Conservation (phyloP, 2,888 invertebrate genomes). For the Thereva nobilitata region DNA sequence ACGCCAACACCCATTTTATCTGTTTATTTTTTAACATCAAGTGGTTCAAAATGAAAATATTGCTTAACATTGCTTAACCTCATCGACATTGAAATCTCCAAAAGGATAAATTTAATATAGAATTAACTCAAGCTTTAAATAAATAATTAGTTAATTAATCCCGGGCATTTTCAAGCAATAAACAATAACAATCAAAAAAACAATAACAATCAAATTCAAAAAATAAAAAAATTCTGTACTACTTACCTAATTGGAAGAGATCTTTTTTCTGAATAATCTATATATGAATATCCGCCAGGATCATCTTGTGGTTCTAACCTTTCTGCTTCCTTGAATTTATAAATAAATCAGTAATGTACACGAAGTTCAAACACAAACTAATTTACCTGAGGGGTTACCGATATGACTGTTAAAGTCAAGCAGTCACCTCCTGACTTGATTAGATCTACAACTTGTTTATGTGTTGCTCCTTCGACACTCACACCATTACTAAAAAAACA, state of each 20-base stretch:
- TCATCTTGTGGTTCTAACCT: constrained; percentile 85
- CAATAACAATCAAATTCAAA: no score
- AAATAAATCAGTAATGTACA: not conserved
- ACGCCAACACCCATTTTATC: no score
- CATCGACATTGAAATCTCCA: no score
- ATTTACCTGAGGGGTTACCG: constrained; percentile 86
- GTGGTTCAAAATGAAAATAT: no score
- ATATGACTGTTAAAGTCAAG: constrained; percentile 93
- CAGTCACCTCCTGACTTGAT: constrained; percentile 99
- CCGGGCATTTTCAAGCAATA: no score
- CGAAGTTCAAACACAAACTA: constrained; percentile 15
- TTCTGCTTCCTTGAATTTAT: constrained; percentile 70
- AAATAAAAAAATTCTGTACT: not conserved
- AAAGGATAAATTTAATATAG: no score
- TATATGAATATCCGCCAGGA: constrained; percentile 71
- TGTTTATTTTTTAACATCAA: no score
- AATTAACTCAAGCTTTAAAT: no score
- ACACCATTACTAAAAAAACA: constrained; percentile 84
- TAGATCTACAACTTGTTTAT: constrained; percentile 98
- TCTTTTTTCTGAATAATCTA: constrained; percentile 94
- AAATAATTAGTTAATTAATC: no score
- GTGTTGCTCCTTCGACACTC: constrained; percentile 99
- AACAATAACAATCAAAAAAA: no score
- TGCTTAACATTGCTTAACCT: no score
- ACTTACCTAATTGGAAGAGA: constrained; percentile 70